These are phyloP conservation scores for Yponomeuta sedellus DNA, from an alignment of 2,888 invertebrate genomes.

Conservation along the genomic window DNA sequence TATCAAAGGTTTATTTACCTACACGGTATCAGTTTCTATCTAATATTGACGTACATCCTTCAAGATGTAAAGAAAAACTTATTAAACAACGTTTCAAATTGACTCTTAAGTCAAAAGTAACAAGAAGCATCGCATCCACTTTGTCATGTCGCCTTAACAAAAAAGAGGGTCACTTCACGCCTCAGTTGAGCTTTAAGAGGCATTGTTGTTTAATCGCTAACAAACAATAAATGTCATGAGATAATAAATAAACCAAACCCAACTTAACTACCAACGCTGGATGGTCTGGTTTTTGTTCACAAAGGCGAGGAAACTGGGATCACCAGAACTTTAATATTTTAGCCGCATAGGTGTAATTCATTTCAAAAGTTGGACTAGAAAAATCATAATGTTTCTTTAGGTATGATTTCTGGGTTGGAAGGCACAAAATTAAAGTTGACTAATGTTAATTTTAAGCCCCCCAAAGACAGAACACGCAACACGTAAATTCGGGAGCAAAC, in stretches of 20 bases:
- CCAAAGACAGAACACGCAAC: no score
- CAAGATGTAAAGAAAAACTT: no score
- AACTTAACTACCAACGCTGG: not conserved
- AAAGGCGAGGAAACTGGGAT: not conserved
- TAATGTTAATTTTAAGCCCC: no score
- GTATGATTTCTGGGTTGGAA: not conserved
- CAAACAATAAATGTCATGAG: constrained; percentile 49
- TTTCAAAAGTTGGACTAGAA: not conserved
- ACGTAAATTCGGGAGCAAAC: no score
- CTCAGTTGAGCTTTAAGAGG: constrained; percentile 7
- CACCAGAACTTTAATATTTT: not conserved
- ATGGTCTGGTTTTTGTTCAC: not conserved
- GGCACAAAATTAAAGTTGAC: not conserved
- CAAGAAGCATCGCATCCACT: not conserved
- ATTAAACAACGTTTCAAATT: not conserved
- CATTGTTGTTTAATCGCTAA: constrained; percentile 29
- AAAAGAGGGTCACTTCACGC: constrained; percentile 15
- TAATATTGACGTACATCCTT: no score
- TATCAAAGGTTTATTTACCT: no score
- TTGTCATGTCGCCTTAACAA: not conserved
- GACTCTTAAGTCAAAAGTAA: not conserved
- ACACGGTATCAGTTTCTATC: no score
- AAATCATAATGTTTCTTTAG: not conserved
- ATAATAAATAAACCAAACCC: constrained; percentile 28
- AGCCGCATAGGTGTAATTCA: not conserved